These are phyloP conservation scores for Conchocele bisecta DNA, from an alignment of 2,888 invertebrate genomes.

Conservation along the genomic window DNA sequence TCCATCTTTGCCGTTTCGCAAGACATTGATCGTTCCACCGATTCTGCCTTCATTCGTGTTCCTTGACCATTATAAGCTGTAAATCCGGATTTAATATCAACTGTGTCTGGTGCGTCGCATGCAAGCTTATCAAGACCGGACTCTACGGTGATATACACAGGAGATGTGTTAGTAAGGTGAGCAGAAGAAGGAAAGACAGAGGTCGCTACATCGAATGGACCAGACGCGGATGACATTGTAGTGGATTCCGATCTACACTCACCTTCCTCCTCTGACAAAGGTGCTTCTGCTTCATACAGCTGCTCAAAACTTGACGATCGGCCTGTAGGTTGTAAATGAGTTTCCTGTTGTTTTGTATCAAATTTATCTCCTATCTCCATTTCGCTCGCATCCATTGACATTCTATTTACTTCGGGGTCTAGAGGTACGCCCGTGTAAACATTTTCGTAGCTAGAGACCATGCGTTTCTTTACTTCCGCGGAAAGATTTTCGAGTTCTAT, in stretches of 20 bases:
- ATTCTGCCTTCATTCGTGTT: slow-evolving; percentile 33
- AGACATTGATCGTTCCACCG: slow-evolving; percentile 59
- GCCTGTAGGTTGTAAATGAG: slow-evolving; percentile 65
- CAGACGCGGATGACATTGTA: slow-evolving; percentile 54
- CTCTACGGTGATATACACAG: slow-evolving; percentile 75
- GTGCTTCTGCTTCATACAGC: slow-evolving; percentile 66
- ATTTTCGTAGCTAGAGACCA: slow-evolving; percentile 73
- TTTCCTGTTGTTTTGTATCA: slow-evolving; percentile 74
- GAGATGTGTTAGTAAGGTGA: slow-evolving; percentile 53
- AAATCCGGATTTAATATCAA: slow-evolving; percentile 11
- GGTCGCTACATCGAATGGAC: slow-evolving; percentile 45
- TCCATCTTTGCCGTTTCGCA: slow-evolving; percentile 49
- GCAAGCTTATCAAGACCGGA: slow-evolving; percentile 73
- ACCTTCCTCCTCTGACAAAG: slow-evolving; percentile 54
- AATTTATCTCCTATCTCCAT: slow-evolving; percentile 78
- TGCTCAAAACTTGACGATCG: slow-evolving; percentile 77
- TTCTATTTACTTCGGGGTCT: slow-evolving; percentile 64
- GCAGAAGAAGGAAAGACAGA: slow-evolving; percentile 29
- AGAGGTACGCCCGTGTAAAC: slow-evolving; percentile 71
- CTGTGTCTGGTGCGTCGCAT: slow-evolving; percentile 32
- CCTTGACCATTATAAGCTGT: slow-evolving; percentile 29
- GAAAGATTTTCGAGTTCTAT: slow-evolving; percentile 57
- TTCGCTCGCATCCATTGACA: slow-evolving; percentile 68
- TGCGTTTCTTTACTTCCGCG: slow-evolving; percentile 48
- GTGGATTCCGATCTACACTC: slow-evolving; percentile 56